phyloP scores from a whole-genome alignment of 2,888 invertebrate species.

The Erebia aethiops region DNA sequence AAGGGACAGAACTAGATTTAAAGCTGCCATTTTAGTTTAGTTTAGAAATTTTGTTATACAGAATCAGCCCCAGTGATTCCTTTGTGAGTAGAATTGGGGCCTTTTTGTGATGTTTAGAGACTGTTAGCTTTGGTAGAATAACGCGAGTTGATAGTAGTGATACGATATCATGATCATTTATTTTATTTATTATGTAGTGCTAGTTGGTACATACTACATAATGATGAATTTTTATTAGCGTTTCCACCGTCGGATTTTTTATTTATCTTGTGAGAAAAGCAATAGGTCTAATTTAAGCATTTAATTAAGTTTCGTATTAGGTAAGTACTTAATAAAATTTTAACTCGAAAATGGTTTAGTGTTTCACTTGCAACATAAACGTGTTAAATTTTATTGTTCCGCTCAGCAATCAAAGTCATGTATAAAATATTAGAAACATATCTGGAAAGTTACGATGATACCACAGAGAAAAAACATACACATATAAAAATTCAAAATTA shows the following conservation, averaged over 20 bases:
- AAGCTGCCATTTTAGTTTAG: no score
- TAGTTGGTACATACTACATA: neutral
- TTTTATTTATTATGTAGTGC: neutral
- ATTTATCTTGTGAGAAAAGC: neutral
- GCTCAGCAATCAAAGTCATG: no score
- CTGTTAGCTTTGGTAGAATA: neutral
- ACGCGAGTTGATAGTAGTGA: neutral
- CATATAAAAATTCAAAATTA: constrained; percentile 14
- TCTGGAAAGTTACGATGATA: constrained; percentile 5
- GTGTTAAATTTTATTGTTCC: no score
- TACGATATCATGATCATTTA: neutral
- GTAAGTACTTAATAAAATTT: neutral
- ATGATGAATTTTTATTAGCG: neutral
- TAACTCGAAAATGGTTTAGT: neutral
- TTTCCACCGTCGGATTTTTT: neutral
- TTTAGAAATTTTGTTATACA: no score
- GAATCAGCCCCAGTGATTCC: no score
- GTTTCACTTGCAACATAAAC: neutral
- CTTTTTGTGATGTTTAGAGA: neutral
- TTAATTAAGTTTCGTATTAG: neutral
- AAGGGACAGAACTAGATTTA: no score
- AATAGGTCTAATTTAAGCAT: neutral
- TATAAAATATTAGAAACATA: no score
- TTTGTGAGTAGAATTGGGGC: neutral
- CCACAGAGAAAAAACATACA: neutral